A percentile compares a stretch with the other conserved stretches of the same genome.
phyloP scores from a whole-genome alignment of 2,113 vertebrate genomes.

The Cinclus cinclus region DNA sequence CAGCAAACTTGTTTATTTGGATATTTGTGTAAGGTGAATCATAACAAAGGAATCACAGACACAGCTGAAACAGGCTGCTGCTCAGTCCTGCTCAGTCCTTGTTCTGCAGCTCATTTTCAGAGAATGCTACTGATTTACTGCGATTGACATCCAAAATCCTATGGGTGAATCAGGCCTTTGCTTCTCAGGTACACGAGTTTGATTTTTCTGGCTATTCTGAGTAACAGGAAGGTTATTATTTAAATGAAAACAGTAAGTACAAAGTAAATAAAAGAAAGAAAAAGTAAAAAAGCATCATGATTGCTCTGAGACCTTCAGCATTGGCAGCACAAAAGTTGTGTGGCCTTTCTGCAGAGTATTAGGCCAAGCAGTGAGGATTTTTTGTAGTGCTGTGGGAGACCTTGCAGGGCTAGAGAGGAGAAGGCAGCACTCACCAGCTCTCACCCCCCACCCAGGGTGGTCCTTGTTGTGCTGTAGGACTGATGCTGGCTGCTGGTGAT shows the following conservation, averaged over 20 bases:
- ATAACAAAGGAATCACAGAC: slow-evolving; percentile 49
- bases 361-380: background rate
- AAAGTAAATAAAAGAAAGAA: background rate
- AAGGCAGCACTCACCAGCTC: background rate
- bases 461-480: background rate
- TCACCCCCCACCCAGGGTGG: background rate
- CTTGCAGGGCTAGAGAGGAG: background rate
- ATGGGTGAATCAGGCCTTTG: background rate
- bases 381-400: background rate
- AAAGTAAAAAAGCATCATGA: background rate
- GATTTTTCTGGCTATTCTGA: background rate
- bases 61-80: background rate
- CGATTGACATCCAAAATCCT: background rate
- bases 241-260: background rate
- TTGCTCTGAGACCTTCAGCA: background rate
- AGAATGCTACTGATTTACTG: background rate
- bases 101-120: background rate
- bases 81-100: background rate
- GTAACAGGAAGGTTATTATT: background rate
- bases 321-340: fast-evolving
- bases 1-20: slow-evolving; percentile 51
- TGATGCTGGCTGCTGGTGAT: background rate
- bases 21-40: slow-evolving; percentile 60
- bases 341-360: background rate
- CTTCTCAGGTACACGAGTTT: background rate